Evolutionary conservation across 2,113 vertebrate species (phyloP), one percentile per base, ranked within the genome.

Genomic region (Acanthochromis polyacanthus): DNA sequence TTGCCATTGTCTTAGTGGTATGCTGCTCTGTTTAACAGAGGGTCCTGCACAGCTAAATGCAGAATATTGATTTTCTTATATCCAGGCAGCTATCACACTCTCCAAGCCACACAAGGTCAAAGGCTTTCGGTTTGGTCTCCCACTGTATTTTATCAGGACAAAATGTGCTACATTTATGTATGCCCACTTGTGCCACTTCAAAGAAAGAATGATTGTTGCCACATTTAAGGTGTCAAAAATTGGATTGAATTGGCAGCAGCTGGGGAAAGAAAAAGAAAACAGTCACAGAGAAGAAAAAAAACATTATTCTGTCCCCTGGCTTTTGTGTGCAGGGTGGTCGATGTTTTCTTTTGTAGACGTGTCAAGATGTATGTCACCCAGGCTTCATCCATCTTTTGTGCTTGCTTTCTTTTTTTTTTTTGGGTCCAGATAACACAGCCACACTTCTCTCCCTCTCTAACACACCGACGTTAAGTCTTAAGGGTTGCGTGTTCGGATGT

Each of bases 51-150:
- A 38, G 85, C 88, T 87, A 86, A 91, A 90, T 86, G 87, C 83
- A 66, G 71, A 88, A 78, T 91, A 93, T 93, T 80, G 92, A 94
- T 93, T 92, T 84, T 71, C 77, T 83, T 78, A 80, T 48, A 80
- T 81, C 85, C 84, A 78, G 82, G 83, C 82, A 89, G 83, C 86
- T 51, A 78, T 91, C 81, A 58, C 85, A 68, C 87, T 86, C 64
- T 62, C 72, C 36, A 22, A 74, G 85, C 88, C 65, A 57, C 81
- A 71, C 90, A 86, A 91, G 90, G 93, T 93, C 88, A 92, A 90
- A 89, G 86, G 90, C 81, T 82, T 81, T 77, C 30, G 30, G 56
- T 63, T 62, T n/a, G 60, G 68, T 73, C 50, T 64, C 48, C 71
- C 43, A 50, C 83, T 53, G 52, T 77, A 73, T 82, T 89, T 82